A percentile compares a stretch with the other conserved stretches of the same genome.
phyloP scores from a whole-genome alignment of 1,140 invertebrate species.

The Aphidius ervi region DNA sequence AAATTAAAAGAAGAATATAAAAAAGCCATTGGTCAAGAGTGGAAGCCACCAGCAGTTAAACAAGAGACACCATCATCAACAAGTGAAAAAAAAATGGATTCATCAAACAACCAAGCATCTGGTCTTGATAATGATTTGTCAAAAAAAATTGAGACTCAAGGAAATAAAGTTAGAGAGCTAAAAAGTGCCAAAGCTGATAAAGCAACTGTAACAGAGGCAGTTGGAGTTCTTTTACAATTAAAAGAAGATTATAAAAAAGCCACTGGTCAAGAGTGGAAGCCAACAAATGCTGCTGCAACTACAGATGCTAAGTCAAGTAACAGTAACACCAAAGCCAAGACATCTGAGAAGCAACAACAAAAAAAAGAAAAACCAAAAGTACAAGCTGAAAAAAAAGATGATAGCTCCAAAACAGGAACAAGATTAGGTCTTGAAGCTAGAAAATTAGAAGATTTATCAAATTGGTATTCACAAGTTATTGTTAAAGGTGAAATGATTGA shows the following conservation, averaged over 20 bases:
- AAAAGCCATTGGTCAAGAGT: slow-evolving; percentile 59
- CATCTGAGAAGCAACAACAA: slow-evolving; percentile 64
- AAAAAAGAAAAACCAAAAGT: slow-evolving; percentile 1
- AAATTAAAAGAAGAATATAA: slow-evolving; percentile 79
- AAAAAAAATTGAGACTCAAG: slow-evolving; percentile 52
- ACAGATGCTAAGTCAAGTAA: slow-evolving; percentile 21
- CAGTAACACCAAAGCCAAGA: slow-evolving; percentile 34
- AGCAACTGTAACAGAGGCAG: slow-evolving; percentile 56
- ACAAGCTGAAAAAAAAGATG: slow-evolving; percentile 24
- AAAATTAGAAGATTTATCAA: slow-evolving; percentile 89
- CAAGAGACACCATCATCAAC: background rate
- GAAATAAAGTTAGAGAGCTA: slow-evolving; percentile 67
- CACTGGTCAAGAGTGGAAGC: background rate
- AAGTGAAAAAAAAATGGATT: background rate
- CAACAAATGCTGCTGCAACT: background rate
- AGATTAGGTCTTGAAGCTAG: slow-evolving; percentile 88
- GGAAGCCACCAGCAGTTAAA: slow-evolving; percentile 31
- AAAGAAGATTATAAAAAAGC: slow-evolving; percentile 54
- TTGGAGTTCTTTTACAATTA: slow-evolving; percentile 62
- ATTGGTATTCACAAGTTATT: slow-evolving; percentile 99
- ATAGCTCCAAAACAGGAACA: slow-evolving; percentile 77
- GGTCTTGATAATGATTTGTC: too few species aligned
- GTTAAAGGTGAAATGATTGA: slow-evolving; percentile 98
- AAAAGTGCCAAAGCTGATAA: slow-evolving; percentile 67
- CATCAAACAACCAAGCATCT: too few species aligned